These are phyloP conservation scores for Greenwoodochromis staneri DNA, from an alignment of 2,113 vertebrate genomes.

Conservation along the genomic window DNA sequence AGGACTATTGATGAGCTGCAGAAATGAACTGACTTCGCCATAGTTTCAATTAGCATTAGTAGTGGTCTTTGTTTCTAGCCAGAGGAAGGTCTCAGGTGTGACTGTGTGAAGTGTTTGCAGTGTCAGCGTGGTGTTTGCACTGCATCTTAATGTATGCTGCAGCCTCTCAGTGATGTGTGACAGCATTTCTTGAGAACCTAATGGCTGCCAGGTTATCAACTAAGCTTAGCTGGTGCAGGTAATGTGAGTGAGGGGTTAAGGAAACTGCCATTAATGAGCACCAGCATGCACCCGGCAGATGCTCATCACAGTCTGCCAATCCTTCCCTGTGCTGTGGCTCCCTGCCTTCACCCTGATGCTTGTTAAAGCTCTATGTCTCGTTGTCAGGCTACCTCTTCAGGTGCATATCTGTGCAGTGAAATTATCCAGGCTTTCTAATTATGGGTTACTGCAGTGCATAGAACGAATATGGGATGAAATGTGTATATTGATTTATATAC, in stretches of 20 bases:
- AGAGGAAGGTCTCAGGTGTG: conserved; percentile 36
- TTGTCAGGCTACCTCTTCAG: neutral
- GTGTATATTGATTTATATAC: neutral
- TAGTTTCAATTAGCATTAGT: conserved; percentile 19
- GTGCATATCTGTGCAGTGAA: neutral
- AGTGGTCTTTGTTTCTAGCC: conserved; percentile 15
- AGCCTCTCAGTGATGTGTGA: neutral
- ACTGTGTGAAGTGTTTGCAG: conserved; percentile 19
- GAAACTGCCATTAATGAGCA: conserved; percentile 6
- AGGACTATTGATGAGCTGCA: conserved; percentile 57
- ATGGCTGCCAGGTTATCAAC: neutral
- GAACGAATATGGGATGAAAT: neutral
- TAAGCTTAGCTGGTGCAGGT: neutral
- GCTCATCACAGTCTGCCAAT: conserved; percentile 20
- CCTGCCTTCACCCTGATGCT: neutral
- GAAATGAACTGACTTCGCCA: conserved; percentile 48
- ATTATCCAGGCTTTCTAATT: neutral
- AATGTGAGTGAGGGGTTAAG: conserved; percentile 8
- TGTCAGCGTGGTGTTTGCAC: neutral
- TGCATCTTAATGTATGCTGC: conserved; percentile 18
- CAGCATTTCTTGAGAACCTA: neutral
- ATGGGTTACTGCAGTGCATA: neutral
- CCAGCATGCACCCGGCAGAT: conserved; percentile 2
- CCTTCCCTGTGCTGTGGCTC: neutral
- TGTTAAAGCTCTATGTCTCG: neutral